Percentiles rank a stretch among this genome's conserved stretches.
Conservation (phyloP, 2,888 invertebrate species). For the Atherix ibis region DNA sequence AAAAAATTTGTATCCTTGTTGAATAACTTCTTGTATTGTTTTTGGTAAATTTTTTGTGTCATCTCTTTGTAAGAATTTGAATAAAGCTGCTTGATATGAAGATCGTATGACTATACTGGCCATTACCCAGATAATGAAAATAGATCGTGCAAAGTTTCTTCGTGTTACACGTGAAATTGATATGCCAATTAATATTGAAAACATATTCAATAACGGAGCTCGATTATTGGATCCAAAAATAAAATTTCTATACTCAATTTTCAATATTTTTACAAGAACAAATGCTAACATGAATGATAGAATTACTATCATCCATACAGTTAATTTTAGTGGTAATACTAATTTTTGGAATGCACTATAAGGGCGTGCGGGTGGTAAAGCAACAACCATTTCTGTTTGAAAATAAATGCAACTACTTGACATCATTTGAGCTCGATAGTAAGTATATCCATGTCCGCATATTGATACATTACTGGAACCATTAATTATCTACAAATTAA, state of each 20-base stretch:
- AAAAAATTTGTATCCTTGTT: conserved; percentile 1
- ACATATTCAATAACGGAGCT: conserved; percentile 7
- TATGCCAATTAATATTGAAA: conserved; percentile 10
- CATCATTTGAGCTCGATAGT: conserved; percentile 1
- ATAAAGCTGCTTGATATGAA: conserved; percentile 12
- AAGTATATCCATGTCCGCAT: conserved; percentile 4
- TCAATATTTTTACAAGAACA: conserved; percentile 1
- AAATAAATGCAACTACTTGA: conserved; percentile 4
- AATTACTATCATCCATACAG: conserved; percentile 7
- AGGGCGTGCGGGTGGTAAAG: conserved; percentile 4
- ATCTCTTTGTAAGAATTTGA: conserved; percentile 7
- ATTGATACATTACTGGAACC: conserved; percentile 9
- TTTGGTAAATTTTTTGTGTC: background rate
- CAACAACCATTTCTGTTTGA: conserved; percentile 5
- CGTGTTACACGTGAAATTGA: background rate
- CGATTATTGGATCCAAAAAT: conserved; percentile 6
- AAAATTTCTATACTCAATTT: conserved; percentile 4
- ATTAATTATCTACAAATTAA: conserved; percentile 5
- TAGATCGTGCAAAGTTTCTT: conserved; percentile 10
- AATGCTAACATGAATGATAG: conserved; percentile 3
- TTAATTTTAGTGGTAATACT: conserved; percentile 6
- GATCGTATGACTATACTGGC: conserved; percentile 8
- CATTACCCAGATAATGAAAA: conserved; percentile 9
- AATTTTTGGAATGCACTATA: conserved; percentile 8
- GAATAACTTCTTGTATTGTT: background rate